These are phyloP conservation scores for Geotrypetes seraphini DNA, from an alignment of 2,797 vertebrate species.

Conservation along the genomic window DNA sequence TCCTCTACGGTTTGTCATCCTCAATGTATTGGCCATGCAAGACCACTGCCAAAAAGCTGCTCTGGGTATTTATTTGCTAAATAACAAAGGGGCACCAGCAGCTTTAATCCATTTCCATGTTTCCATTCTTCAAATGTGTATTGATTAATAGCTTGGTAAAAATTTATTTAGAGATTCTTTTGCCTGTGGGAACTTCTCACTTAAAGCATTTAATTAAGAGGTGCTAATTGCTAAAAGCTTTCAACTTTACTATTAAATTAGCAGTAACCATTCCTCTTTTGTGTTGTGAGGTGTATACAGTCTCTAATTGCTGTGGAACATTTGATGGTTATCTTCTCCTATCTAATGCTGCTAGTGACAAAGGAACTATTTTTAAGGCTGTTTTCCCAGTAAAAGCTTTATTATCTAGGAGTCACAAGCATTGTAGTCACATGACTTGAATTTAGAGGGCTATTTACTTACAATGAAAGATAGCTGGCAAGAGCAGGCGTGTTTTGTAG, in stretches of 20 bases:
- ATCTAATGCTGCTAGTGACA: background rate
- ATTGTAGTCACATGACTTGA: too few relatives aligned
- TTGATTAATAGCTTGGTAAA: too few relatives aligned
- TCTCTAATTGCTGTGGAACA: conserved; percentile 4
- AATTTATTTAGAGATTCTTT: too few relatives aligned
- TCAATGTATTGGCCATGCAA: too few relatives aligned
- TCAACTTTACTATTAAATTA: conserved; percentile 3
- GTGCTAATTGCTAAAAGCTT: background rate
- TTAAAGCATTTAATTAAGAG: background rate
- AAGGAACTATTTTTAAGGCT: conserved; percentile 1
- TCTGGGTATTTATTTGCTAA: too few relatives aligned
- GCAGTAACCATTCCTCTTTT: background rate
- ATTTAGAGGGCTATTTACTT: background rate
- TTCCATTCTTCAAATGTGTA: too few relatives aligned
- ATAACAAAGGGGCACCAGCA: too few relatives aligned
- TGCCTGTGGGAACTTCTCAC: too few relatives aligned
- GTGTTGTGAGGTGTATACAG: background rate
- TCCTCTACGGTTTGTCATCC: too few relatives aligned
- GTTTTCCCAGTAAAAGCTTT: background rate
- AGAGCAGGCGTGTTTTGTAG: background rate
- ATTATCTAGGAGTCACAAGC: too few relatives aligned
- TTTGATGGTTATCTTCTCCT: background rate
- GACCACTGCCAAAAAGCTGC: too few relatives aligned
- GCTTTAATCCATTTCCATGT: too few relatives aligned
- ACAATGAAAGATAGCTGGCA: background rate